phyloP scores from a whole-genome alignment of 2,113 vertebrate species.

The Sylvia atricapilla region DNA sequence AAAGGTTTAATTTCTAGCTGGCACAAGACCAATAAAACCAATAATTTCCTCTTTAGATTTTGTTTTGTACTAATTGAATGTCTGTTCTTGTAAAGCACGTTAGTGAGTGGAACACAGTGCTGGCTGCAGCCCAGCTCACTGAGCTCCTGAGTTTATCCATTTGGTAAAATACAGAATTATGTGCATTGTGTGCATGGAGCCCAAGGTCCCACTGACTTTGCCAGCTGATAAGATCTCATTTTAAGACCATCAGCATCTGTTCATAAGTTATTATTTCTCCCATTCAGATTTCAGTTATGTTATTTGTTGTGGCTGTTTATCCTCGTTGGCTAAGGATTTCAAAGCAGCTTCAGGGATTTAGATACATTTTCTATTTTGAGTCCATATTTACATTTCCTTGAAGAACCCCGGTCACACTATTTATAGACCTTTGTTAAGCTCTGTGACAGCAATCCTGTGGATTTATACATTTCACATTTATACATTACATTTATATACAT shows the following conservation, averaged over 20 bases:
- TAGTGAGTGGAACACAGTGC: not conserved
- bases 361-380: not conserved
- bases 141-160: not conserved
- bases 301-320: not conserved
- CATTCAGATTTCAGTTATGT: not conserved
- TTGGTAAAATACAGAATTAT: not conserved
- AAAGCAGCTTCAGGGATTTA: not conserved
- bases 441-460: fast-evolving
- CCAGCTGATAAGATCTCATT: not conserved
- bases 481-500: not conserved
- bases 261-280: not conserved
- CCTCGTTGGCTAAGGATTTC: not conserved
- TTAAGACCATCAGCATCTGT: conserved; percentile 16
- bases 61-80: conserved; percentile 28
- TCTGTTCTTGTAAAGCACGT: not conserved
- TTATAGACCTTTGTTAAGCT: not conserved
- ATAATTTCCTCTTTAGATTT: conserved; percentile 19
- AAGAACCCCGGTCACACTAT: not conserved
- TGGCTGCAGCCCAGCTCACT: not conserved
- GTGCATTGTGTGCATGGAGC: fast-evolving
- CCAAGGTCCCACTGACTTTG: not conserved
- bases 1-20: conserved; percentile 34
- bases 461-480: not conserved
- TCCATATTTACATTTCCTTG: not conserved
- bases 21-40: not conserved